Evolutionary conservation across 2,888 invertebrate species (phyloP).

Genomic region (Limnephilus auricula): DNA sequence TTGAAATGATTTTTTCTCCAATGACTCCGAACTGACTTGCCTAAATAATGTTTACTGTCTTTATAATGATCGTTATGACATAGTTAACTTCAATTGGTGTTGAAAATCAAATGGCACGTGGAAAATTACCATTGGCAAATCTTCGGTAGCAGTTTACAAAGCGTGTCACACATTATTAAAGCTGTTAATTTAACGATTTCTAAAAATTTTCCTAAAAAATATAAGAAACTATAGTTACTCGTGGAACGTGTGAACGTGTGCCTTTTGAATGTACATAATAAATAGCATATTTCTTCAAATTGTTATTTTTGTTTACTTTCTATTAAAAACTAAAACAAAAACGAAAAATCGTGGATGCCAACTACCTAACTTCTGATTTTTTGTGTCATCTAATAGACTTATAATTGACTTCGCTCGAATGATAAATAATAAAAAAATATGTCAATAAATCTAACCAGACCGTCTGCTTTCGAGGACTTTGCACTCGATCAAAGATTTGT

Average conservation of each 20-base stretch:
- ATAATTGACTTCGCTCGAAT: neutral
- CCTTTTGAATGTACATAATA: neutral
- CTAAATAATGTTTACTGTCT: slow-evolving; percentile 2
- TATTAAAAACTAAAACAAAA: too few relatives aligned
- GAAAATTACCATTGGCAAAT: neutral
- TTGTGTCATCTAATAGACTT: neutral
- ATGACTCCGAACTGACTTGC: neutral
- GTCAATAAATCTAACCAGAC: neutral
- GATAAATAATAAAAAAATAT: neutral
- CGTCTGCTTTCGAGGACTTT: neutral
- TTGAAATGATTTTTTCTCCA: neutral
- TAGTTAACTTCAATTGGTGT: neutral
- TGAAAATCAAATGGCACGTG: neutral
- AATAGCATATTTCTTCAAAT: neutral
- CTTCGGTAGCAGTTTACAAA: neutral
- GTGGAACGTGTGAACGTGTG: neutral
- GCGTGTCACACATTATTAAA: too few relatives aligned
- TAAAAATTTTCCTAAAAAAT: neutral
- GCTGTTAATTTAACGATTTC: too few relatives aligned
- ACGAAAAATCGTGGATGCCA: too few relatives aligned
- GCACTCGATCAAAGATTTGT: neutral
- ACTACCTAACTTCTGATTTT: neutral
- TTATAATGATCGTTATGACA: neutral
- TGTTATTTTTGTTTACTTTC: too few relatives aligned
- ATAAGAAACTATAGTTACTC: neutral